These are phyloP conservation scores for Grapholita molesta DNA, from an alignment of 1,140 invertebrate species.

Conservation along the genomic window DNA sequence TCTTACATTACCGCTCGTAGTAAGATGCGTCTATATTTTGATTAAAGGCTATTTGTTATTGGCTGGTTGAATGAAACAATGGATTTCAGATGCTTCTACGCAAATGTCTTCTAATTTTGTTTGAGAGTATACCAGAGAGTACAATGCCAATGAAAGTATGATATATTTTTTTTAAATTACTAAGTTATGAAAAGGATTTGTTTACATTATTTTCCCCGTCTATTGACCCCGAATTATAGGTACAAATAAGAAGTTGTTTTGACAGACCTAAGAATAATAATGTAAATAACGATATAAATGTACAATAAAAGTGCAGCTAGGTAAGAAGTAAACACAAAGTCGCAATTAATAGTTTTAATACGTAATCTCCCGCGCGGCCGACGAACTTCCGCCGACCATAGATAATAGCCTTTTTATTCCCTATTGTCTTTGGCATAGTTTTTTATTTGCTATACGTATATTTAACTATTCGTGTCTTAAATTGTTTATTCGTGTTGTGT, in stretches of 20 bases:
- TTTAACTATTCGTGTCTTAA: not conserved
- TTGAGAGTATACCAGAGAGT: not conserved
- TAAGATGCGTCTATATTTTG: not conserved
- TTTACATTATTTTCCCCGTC: too few relatives aligned
- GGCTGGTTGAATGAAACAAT: constrained; percentile 2
- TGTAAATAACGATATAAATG: too few relatives aligned
- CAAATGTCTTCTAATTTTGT: not conserved
- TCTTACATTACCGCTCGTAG: not conserved
- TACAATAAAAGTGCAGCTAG: not conserved
- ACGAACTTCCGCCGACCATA: not conserved
- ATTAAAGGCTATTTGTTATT: not conserved
- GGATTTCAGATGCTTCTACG: not conserved
- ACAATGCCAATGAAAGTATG: too few relatives aligned
- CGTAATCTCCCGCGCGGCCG: not conserved
- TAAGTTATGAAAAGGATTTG: not conserved
- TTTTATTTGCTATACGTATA: not conserved
- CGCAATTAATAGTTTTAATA: not conserved
- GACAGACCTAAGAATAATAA: too few relatives aligned
- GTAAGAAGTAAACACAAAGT: constrained; percentile 1
- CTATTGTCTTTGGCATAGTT: not conserved
- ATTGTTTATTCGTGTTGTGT: not conserved
- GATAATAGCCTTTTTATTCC: not conserved
- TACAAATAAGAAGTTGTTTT: not conserved
- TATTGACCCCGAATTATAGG: too few relatives aligned
- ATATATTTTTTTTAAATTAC: not conserved